Evolutionary conservation across 2,797 vertebrate species (phyloP).

Genomic region (Merluccius polli): DNA sequence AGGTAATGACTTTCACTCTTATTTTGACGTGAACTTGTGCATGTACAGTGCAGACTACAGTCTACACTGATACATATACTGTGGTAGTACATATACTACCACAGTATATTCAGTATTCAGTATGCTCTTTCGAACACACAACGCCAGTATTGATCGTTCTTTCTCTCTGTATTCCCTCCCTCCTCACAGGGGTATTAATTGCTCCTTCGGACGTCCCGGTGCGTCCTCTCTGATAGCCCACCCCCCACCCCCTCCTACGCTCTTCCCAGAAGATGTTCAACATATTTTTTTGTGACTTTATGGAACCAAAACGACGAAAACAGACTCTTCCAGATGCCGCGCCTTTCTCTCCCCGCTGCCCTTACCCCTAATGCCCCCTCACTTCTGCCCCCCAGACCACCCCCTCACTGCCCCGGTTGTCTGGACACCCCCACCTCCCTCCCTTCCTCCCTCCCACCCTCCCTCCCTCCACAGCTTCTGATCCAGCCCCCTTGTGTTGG

Average conservation of each 20-base stretch:
- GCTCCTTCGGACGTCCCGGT: conserved; percentile 31
- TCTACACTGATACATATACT: too few species aligned
- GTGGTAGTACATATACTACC: too few species aligned
- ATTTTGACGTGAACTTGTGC: not conserved
- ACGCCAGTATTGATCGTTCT: not conserved
- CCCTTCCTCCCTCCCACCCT: conserved; percentile 23
- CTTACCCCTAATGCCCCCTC: conserved; percentile 24
- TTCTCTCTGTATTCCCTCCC: conserved; percentile 1
- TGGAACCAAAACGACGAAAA: conserved; percentile 66
- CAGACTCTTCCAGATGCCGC: conserved; percentile 69
- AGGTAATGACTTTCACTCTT: conserved; percentile 56
- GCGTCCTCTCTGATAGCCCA: conserved; percentile 1
- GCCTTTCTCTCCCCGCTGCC: conserved; percentile 34
- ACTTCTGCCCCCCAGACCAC: not conserved
- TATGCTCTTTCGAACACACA: not conserved
- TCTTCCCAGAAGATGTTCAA: conserved; percentile 66
- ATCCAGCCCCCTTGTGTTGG: conserved; percentile 45
- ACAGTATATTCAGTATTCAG: too few species aligned
- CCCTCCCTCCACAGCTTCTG: conserved; percentile 25
- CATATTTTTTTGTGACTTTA: conserved; percentile 78
- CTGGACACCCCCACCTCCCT: conserved; percentile 26
- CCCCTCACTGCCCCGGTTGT: conserved; percentile 18
- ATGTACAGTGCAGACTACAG: too few species aligned
- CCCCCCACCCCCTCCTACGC: conserved; percentile 35
- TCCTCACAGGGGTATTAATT: conserved; percentile 70